Evolutionary conservation across 2,888 invertebrate species (phyloP).

Genomic region (Cepaea hortensis): DNA sequence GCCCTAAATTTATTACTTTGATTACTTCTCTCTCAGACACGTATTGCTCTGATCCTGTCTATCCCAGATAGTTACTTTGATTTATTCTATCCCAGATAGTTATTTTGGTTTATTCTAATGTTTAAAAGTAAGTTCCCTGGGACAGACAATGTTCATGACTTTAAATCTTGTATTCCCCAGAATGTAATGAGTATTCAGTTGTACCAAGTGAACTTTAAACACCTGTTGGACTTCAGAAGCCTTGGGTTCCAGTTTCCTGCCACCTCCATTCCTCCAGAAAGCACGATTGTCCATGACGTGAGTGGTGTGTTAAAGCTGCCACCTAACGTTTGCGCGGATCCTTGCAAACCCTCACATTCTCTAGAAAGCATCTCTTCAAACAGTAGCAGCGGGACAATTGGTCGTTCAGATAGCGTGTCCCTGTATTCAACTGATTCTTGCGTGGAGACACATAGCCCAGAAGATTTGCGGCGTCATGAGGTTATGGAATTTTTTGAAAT

Average conservation of each 20-base stretch:
- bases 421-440: slow-evolving; percentile 61
- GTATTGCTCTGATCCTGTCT: no score
- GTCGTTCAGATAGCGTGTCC: slow-evolving; percentile 20
- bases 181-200: slow-evolving; percentile 97
- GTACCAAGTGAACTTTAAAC: slow-evolving; percentile 98
- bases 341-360: not conserved
- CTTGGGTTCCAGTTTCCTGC: slow-evolving; percentile 66
- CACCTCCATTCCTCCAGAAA: slow-evolving; percentile 47
- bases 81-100: no score
- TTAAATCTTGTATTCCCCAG: slow-evolving; percentile 49
- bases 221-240: slow-evolving; percentile 97
- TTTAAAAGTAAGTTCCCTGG: no score
- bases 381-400: not conserved
- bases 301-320: no score
- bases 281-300: not conserved
- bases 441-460: slow-evolving; percentile 62
- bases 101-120: no score
- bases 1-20: no score
- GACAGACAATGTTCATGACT: not conserved
- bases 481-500: slow-evolving; percentile 99
- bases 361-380: slow-evolving; percentile 37
- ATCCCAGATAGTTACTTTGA: no score
- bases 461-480: slow-evolving; percentile 82
- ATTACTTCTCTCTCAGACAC: no score
- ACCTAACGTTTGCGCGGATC: no score